Base-by-base conservation (phyloP, 2,797 vertebrate species). In the Poecile montanus region DNA sequence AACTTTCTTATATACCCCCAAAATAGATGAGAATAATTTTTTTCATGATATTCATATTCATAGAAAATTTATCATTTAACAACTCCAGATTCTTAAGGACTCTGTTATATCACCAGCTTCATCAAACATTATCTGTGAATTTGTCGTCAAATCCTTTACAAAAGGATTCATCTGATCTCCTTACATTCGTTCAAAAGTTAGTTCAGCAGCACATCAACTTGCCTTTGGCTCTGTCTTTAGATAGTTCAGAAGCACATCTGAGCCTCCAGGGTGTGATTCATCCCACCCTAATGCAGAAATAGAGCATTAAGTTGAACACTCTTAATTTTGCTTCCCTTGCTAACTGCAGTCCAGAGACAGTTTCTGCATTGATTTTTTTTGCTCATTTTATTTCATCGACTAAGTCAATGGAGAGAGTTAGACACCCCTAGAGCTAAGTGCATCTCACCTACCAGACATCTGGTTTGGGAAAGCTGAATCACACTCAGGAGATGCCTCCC, bases 321-420 rank as follows among this genome's bases (percentile, higher is more conserved):
- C 91, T 66, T 93, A 85, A 92, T 92, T 97, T 95, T 95, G 26
- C 73, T 92, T 88, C 44, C 4, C 50, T 91, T 83, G 56, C 32
- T 85, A 88, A 85, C 70, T 89, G 75, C 73, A 94, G 73, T 72
- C 73, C n/a, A 48, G 78, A 94, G 82, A 75, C 54, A 73, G 53
- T 68, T 80, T 88, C n/a, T 51, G 53, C 54, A 88, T 44, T 68
- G 85, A 70, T 63, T 72, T 82, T 82, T 95, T 92, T 85, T 18
- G 44, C 18, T 58, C 16, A 34, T 85, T 94, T 95, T 77, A 34
- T 93, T 94, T 91, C 38, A 48, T 21, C 76, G 40, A 61, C 36
- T 88, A 53, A 54, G 44, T 86, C 79, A 84, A 66, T 48, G 51
- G n/a, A 77, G 50, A 71, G 36, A 68, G 14, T 63, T 50, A 85